Evolutionary conservation across 2,113 vertebrate species (phyloP).

Genomic region (Bubo blakistoni): DNA sequence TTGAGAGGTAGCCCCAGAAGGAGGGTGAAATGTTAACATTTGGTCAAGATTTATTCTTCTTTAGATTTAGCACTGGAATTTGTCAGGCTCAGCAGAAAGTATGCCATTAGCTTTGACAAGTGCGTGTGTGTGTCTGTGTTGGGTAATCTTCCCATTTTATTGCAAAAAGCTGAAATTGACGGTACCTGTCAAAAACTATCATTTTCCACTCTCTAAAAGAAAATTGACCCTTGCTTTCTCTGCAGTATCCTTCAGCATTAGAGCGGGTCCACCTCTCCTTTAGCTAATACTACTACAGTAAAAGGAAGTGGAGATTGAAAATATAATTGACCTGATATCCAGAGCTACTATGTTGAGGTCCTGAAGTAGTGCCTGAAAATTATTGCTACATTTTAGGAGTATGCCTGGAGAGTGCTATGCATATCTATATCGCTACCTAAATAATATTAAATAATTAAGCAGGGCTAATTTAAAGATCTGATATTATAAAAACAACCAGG

Average conservation of each 20-base stretch:
- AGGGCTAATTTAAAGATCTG: background rate
- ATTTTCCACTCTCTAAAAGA: background rate
- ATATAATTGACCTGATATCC: background rate
- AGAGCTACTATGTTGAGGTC: background rate
- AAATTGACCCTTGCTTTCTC: slow-evolving; percentile 33
- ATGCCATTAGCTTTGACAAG: slow-evolving; percentile 42
- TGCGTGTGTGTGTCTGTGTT: background rate
- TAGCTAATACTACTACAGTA: background rate
- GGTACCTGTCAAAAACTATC: slow-evolving; percentile 24
- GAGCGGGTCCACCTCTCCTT: background rate
- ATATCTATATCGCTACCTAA: background rate
- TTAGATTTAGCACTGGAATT: slow-evolving; percentile 39
- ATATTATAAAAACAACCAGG: background rate
- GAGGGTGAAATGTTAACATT: background rate
- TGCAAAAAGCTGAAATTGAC: slow-evolving; percentile 37
- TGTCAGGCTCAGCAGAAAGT: slow-evolving; percentile 42
- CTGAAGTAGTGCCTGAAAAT: background rate
- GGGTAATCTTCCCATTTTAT: slow-evolving; percentile 30
- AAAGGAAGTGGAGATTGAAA: background rate
- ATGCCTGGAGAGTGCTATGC: background rate
- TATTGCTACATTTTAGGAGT: background rate
- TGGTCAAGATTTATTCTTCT: slow-evolving; percentile 38
- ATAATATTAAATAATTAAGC: background rate
- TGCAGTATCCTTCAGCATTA: background rate
- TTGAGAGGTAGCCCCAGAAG: background rate